These are phyloP conservation scores for Scaptomyza reducta DNA, from an alignment of 2,888 invertebrate species.

Conservation along the genomic window DNA sequence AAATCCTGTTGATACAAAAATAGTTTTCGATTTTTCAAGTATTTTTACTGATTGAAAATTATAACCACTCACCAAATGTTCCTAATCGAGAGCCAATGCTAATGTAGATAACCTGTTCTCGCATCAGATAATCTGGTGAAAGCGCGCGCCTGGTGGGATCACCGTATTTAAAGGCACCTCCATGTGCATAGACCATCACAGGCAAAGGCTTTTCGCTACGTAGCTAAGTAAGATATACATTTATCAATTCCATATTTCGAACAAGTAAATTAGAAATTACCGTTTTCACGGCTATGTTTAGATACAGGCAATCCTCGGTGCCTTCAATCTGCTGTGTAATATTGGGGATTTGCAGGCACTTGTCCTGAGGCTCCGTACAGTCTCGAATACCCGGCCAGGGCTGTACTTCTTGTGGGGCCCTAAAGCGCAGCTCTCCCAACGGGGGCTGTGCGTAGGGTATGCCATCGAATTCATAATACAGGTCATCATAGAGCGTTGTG, in stretches of 20 bases:
- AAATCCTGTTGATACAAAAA: constrained; percentile 81
- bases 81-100: constrained; percentile 84
- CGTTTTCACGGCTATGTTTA: constrained; percentile 72
- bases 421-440: constrained; percentile 67
- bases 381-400: constrained; percentile 82
- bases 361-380: constrained; percentile 55
- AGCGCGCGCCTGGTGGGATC: constrained; percentile 69
- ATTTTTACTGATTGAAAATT: too few relatives aligned
- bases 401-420: constrained; percentile 77
- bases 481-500: constrained; percentile 65
- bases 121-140: constrained; percentile 84
- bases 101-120: constrained; percentile 82
- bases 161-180: constrained; percentile 58
- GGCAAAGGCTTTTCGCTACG: constrained; percentile 49
- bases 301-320: constrained; percentile 76
- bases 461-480: constrained; percentile 74
- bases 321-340: constrained; percentile 65
- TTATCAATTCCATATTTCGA: too few relatives aligned
- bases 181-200: constrained; percentile 73
- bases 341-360: constrained; percentile 62
- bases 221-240: constrained; percentile 41
- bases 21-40: too few relatives aligned
- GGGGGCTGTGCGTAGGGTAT: constrained; percentile 78
- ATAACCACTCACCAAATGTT: constrained; percentile 70
- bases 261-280: constrained; percentile 12